Conservation (phyloP, 92 coral and sea anemone species). For the Bergia puertoricense region DNA sequence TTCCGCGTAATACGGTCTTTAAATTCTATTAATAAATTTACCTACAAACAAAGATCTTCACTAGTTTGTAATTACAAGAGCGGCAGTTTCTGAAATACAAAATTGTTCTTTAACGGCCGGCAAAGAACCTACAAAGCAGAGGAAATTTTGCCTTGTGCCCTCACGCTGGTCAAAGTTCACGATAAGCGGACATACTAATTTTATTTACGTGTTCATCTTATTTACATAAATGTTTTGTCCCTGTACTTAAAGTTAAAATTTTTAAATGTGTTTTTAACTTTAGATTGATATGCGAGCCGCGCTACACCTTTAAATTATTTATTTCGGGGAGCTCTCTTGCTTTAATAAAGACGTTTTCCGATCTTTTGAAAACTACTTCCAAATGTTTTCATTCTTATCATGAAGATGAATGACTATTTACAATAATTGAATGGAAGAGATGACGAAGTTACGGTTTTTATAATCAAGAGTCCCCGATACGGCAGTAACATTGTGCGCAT, state of each 20-base stretch:
- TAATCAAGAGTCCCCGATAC: background rate
- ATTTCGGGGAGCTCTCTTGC: background rate
- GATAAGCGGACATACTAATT: background rate
- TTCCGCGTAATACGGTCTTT: background rate
- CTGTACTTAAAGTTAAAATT: background rate
- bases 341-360: background rate
- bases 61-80: background rate
- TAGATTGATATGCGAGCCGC: background rate
- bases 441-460: no score
- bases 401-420: no score
- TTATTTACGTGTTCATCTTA: background rate
- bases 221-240: background rate
- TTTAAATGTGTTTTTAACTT: background rate
- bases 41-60: background rate
- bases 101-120: background rate
- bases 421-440: background rate
- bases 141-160: background rate
- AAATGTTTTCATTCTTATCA: background rate
- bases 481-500: background rate
- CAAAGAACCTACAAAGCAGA: background rate
- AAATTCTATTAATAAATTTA: no score
- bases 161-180: background rate
- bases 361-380: background rate
- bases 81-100: background rate
- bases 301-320: no score